phyloP scores from a whole-genome alignment of 1,140 invertebrate species.

The Caligus rogercresseyi region DNA sequence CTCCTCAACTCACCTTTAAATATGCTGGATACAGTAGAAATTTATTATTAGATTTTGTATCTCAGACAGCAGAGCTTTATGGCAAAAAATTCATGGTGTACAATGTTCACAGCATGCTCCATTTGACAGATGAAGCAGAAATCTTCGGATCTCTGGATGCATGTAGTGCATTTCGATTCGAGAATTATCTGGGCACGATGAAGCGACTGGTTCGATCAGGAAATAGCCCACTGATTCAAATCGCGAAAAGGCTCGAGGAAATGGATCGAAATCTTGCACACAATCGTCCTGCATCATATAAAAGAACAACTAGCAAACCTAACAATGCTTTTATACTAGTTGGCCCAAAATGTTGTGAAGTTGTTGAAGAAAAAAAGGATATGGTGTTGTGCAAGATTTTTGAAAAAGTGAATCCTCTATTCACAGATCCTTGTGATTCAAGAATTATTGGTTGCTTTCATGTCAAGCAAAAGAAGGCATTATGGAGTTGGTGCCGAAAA shows the following conservation, averaged over 20 bases:
- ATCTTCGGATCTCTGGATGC: constrained; percentile 25
- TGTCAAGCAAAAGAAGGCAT: neutral
- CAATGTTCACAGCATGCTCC: constrained; percentile 28
- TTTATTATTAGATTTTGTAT: constrained; percentile 25
- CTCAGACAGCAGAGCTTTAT: constrained; percentile 24
- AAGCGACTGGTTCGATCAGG: constrained; percentile 25
- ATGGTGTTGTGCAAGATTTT: too few species aligned
- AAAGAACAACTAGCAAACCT: too few species aligned
- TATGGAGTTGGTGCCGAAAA: neutral
- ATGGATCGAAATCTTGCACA: too few species aligned
- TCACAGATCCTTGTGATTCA: too few species aligned
- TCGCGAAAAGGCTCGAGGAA: too few species aligned
- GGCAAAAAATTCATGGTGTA: constrained; percentile 26
- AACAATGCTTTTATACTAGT: too few species aligned
- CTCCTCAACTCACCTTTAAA: neutral
- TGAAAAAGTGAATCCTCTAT: too few species aligned
- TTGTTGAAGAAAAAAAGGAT: too few species aligned
- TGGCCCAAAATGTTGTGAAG: too few species aligned
- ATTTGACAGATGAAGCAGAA: constrained; percentile 26
- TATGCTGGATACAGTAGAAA: constrained; percentile 2
- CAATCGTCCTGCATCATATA: too few species aligned
- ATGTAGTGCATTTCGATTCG: constrained; percentile 27
- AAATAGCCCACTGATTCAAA: too few species aligned
- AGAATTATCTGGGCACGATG: constrained; percentile 25
- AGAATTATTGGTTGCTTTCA: neutral